Base-by-base conservation (phyloP, 2,888 invertebrate species). In the Drosophila tanythrix region DNA sequence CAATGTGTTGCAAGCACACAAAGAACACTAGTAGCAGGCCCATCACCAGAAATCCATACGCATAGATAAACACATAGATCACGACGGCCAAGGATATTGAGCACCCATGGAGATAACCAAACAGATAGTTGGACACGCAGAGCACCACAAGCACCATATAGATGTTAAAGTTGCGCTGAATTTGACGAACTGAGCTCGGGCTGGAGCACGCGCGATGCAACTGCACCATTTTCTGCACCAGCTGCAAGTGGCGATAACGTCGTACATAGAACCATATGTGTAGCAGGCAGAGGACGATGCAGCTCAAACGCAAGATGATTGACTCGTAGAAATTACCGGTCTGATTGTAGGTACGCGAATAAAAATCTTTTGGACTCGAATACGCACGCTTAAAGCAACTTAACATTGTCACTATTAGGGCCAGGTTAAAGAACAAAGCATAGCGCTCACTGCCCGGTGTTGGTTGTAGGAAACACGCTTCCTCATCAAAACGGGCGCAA, bases 271-370 rank as follows among this genome's bases (percentile, higher is more conserved):
- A 62, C 3, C 60, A 65, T 2, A 63, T 29, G 5, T 88, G 58
- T 0, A 88, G 48, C n/a, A 85, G 6, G 8, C 66, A 55, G 8
- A 88, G 46, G 2, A 72, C 76, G 4, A 70, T 7, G 21, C 81
- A 86, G 3, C 70, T 76, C 43, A 57, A 33, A 4, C 80, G 68
- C 38, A 86, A 27, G 35, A 74, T 83, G 13, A 79, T 6, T 1
- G 57, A 48, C 21, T 86, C 86, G 25, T 83, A 82, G 25, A 72
- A 61, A 53, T 87, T 87, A 15, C 88, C 88, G 1, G 86, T 87
- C 13, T 67, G 38, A 40, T 77, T 88, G 36, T 86, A 75, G 7
- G 75, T 3, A 2, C 1, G 0, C 13, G 81, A 51, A 15, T 71
- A 67, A 2, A 87, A 62, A 0, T 40, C 29, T 0, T 74, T 40